Conservation (phyloP, 30 jellyfish, hydroid and myxozoan species). For the Chironex yamaguchii region DNA sequence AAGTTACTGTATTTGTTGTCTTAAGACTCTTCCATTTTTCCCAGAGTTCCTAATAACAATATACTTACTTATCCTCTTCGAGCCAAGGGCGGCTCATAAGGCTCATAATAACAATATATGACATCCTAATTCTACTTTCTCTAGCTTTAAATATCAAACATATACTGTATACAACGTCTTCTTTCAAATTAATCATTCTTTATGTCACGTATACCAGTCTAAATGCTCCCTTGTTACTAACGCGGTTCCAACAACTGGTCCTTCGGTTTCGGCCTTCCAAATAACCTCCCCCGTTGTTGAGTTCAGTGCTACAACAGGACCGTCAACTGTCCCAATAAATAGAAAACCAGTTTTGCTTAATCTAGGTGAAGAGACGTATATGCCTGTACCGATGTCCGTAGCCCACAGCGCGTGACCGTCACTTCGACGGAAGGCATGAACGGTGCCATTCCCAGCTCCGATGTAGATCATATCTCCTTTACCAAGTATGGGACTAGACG, state of each 20-base stretch:
- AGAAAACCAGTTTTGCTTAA: conserved; percentile 75
- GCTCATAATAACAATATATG: too few relatives aligned
- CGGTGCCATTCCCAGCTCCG: conserved; percentile 89
- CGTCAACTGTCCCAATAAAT: conserved; percentile 87
- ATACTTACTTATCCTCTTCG: too few relatives aligned
- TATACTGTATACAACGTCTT: too few relatives aligned
- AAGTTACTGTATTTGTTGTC: too few relatives aligned
- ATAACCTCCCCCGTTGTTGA: conserved; percentile 59
- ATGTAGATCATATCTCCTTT: conserved; percentile 70
- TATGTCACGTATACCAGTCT: conserved; percentile 32
- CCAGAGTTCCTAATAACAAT: too few relatives aligned
- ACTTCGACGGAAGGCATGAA: conserved; percentile 34
- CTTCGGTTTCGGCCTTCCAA: conserved; percentile 80
- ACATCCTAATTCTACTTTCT: too few relatives aligned
- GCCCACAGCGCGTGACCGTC: conserved; percentile 76
- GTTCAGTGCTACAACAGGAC: conserved; percentile 75
- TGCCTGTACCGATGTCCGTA: conserved; percentile 70
- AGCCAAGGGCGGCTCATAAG: too few relatives aligned
- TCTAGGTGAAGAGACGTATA: conserved; percentile 88
- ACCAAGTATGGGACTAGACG: conserved; percentile 84
- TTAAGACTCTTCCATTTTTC: too few relatives aligned
- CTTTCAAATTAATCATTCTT: too few relatives aligned
- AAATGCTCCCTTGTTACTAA: conserved; percentile 65
- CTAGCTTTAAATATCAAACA: too few relatives aligned
- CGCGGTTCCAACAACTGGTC: conserved; percentile 92